Base-by-base conservation (phyloP, 2,888 invertebrate species). In the Diaphora mendica region DNA sequence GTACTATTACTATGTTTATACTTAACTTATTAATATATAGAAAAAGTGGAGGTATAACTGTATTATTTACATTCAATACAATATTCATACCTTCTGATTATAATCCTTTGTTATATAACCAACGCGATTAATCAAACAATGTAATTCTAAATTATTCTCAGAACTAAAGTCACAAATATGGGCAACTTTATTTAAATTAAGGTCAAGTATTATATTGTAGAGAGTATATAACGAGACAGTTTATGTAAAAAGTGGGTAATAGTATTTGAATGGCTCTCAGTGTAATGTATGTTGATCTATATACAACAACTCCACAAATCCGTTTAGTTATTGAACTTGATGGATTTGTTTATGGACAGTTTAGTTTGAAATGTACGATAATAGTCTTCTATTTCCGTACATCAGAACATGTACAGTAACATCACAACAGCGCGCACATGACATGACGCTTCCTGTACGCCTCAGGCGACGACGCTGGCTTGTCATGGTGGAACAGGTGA, bases 251-350 rank as follows among this genome's bases (percentile, higher is more conserved):
- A 33, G 68, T 48, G 3, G 17, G 13, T 9, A 20, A 23, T 23
- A 64, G 30, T 42, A 70, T 30, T 70, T 35, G 64, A 64, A 68
- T 51, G 33, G 62, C 42, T 26, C 8, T 26, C n/a, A 42, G 20
- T 13, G 20, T 64, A 68, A 51, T 65, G 69, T 13, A n/a, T 71
- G n/a, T 30, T 23, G 67, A 64, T 70, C 35, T 35, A 35, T 3
- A 35, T 51, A 35, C 20, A 7, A 39, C 33, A 65, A 39, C 20
- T 20, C 17, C 59, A 68, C 11, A 23, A 51, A 64, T 42, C 42
- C 62, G 15, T 64, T 73, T 33, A 64, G 39, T 74, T 59, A 13
- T 51, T 72, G 66, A 70, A 70, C 66, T 73, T 73, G 71, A 71
- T 51, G 64, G 64, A 68, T 65, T 48, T 55, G 68, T 71, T 74